Evolutionary conservation across 2,888 invertebrate species (phyloP).

Genomic region (Sycophila texana): DNA sequence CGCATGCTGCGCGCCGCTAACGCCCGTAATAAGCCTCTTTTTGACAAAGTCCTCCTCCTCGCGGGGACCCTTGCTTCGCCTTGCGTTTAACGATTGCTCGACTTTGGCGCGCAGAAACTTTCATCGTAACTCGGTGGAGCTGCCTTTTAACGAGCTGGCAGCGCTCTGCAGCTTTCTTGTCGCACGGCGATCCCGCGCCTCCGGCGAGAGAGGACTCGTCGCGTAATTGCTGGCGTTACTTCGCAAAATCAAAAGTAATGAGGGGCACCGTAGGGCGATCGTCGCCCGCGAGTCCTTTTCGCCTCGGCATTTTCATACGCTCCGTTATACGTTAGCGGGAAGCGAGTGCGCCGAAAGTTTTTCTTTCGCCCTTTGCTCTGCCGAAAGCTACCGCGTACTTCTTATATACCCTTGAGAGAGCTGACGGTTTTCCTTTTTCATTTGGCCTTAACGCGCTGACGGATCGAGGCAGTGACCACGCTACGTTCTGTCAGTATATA

Average conservation of each 20-base stretch:
- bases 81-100: constrained; percentile 55
- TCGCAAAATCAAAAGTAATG: constrained; percentile 61
- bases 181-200: constrained; percentile 19
- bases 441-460: too few species aligned
- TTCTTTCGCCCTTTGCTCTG: background rate
- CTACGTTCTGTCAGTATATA: too few species aligned
- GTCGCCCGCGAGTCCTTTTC: background rate
- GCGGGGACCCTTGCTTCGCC: constrained; percentile 35
- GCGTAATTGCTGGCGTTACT: constrained; percentile 60
- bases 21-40: constrained; percentile 59
- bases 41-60: constrained; percentile 52
- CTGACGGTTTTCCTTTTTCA: too few species aligned
- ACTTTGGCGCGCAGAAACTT: constrained; percentile 55
- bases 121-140: constrained; percentile 52
- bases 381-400: background rate
- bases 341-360: background rate
- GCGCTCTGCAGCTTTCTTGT: constrained; percentile 28
- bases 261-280: constrained; percentile 32
- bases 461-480: too few species aligned
- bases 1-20: constrained; percentile 61
- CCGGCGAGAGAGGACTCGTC: constrained; percentile 2
- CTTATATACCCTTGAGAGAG: too few species aligned
- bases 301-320: constrained; percentile 29
- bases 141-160: constrained; percentile 55
- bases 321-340: background rate